Evolutionary conservation across 1,140 invertebrate genomes (phyloP).

Genomic region (Diorhabda elongata): DNA sequence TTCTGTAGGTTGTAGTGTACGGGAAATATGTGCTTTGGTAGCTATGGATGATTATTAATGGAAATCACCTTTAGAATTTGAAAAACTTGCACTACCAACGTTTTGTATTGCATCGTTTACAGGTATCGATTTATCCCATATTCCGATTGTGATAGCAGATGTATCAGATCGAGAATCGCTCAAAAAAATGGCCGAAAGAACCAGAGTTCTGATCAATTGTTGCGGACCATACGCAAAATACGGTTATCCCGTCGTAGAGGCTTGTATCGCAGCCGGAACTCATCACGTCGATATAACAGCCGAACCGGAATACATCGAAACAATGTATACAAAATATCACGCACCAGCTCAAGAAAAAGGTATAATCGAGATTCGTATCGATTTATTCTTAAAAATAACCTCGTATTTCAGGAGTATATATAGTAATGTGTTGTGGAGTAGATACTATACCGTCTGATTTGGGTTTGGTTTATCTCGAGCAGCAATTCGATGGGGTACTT

Average conservation of each 20-base stretch:
- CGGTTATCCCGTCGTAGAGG: constrained; percentile 86
- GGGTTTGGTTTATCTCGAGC: constrained; percentile 68
- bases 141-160: constrained; percentile 73
- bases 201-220: constrained; percentile 77
- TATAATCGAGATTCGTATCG: not conserved
- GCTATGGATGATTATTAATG: too few relatives aligned
- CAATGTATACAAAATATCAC: constrained; percentile 77
- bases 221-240: constrained; percentile 85
- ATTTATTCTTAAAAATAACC: not conserved
- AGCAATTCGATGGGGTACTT: constrained; percentile 68
- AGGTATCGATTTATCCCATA: constrained; percentile 58
- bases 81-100: too few relatives aligned
- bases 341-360: constrained; percentile 65
- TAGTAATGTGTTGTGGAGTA: constrained; percentile 86
- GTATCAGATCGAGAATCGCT: constrained; percentile 67
- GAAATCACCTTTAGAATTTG: too few relatives aligned
- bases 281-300: constrained; percentile 89
- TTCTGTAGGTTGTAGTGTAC: too few relatives aligned
- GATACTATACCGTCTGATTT: constrained; percentile 85
- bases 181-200: constrained; percentile 66
- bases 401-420: constrained; percentile 58
- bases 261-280: constrained; percentile 74
- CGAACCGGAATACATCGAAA: constrained; percentile 83
- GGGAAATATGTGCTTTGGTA: too few relatives aligned
- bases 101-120: too few relatives aligned